Percentiles rank a stretch among this genome's conserved stretches.
Conservation (phyloP, 1,140 invertebrate species). For the Drusus annulatus region DNA sequence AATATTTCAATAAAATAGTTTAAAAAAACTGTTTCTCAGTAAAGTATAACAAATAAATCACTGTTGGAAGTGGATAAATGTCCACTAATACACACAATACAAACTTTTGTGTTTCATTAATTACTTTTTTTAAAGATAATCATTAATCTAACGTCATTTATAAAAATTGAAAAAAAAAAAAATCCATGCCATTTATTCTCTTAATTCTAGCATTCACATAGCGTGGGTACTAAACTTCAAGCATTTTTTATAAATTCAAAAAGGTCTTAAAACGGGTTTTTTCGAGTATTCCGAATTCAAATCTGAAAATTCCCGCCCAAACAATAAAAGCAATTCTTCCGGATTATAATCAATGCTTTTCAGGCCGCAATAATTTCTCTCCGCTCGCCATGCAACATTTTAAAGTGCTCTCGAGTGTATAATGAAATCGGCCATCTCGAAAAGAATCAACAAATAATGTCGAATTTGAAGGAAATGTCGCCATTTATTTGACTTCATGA, state of each 20-base stretch:
- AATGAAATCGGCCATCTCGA: slow-evolving; percentile 6
- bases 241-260: not conserved
- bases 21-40: too few species aligned
- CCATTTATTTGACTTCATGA: not conserved
- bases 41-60: too few species aligned
- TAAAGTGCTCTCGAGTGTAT: slow-evolving; percentile 9
- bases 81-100: too few species aligned
- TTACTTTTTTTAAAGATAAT: too few species aligned
- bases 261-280: not conserved
- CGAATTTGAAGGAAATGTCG: not conserved
- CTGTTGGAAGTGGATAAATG: too few species aligned
- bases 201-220: too few species aligned
- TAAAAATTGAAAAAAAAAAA: too few species aligned
- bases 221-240: not conserved
- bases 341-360: slow-evolving; percentile 31
- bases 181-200: too few species aligned
- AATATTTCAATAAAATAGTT: too few species aligned
- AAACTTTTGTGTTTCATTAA: too few species aligned
- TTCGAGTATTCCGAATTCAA: not conserved
- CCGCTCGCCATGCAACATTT: not conserved
- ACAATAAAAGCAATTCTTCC: slow-evolving; percentile 12
- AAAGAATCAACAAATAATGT: slow-evolving; percentile 16
- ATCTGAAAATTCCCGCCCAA: not conserved
- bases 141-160: too few species aligned
- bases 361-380: not conserved